These are phyloP conservation scores for Hemiscyllium ocellatum DNA, from an alignment of 2,113 vertebrate species.

Conservation along the genomic window DNA sequence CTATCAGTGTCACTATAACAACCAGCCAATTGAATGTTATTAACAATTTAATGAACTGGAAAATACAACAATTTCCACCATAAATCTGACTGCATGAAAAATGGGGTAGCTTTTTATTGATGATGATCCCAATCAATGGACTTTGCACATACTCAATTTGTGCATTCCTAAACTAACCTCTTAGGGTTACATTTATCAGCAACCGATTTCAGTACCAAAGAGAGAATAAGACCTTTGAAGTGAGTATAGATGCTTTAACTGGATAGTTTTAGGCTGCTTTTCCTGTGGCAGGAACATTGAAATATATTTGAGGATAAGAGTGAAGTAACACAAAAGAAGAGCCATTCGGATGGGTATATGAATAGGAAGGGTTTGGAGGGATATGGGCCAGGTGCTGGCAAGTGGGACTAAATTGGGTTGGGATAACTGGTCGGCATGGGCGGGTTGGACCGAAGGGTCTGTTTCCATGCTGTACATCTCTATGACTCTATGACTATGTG, in stretches of 20 bases:
- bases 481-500: too few species aligned
- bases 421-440: too few species aligned
- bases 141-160: not conserved
- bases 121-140: not conserved
- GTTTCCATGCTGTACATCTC: too few species aligned
- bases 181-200: not conserved
- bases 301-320: not conserved
- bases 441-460: too few species aligned
- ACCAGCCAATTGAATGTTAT: not conserved
- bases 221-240: not conserved
- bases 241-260: not conserved
- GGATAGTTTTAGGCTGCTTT: not conserved
- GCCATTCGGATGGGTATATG: too few species aligned
- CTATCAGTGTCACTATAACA: not conserved
- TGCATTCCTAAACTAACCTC: not conserved
- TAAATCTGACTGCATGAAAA: not conserved
- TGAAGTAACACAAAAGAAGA: not conserved
- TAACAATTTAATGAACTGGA: slow-evolving; percentile 21
- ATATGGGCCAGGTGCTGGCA: too few species aligned
- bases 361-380: too few species aligned
- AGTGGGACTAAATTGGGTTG: too few species aligned
- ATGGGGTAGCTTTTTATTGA: not conserved
- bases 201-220: not conserved
- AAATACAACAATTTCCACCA: not conserved
- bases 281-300: not conserved